Conservation (phyloP, 2,797 vertebrate species). For the Diglossa cyanea region DNA sequence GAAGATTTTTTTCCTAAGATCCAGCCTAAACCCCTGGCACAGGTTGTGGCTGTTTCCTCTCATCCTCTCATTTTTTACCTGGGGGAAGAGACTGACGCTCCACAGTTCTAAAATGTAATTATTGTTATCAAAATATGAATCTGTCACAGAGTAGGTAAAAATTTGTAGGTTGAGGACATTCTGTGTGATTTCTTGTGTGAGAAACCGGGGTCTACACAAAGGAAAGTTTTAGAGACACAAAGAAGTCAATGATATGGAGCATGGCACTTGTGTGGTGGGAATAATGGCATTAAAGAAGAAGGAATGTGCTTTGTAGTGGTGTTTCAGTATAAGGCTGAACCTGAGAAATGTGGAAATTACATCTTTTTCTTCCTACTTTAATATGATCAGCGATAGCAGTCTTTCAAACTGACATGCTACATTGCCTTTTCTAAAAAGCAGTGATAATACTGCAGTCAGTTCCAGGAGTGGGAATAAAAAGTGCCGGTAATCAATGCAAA, state of each 20-base stretch:
- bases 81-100: neutral
- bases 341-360: neutral
- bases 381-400: neutral
- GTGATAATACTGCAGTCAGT: neutral
- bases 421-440: neutral
- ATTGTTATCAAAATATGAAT: neutral
- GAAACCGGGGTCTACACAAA: neutral
- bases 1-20: neutral
- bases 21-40: neutral
- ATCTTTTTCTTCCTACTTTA: neutral
- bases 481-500: conserved; percentile 10
- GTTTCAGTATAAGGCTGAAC: neutral
- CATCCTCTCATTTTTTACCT: neutral
- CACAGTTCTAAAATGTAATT: neutral
- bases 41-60: neutral
- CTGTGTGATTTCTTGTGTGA: neutral
- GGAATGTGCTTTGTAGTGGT: neutral
- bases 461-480: neutral
- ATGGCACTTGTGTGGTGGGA: neutral
- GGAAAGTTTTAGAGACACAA: neutral
- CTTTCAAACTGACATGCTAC: neutral
- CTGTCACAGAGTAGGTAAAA: neutral
- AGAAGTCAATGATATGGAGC: neutral
- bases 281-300: neutral
- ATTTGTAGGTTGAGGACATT: neutral